Evolutionary conservation across 2,888 invertebrate species (phyloP).

Genomic region (Pantelozetes paolii): DNA sequence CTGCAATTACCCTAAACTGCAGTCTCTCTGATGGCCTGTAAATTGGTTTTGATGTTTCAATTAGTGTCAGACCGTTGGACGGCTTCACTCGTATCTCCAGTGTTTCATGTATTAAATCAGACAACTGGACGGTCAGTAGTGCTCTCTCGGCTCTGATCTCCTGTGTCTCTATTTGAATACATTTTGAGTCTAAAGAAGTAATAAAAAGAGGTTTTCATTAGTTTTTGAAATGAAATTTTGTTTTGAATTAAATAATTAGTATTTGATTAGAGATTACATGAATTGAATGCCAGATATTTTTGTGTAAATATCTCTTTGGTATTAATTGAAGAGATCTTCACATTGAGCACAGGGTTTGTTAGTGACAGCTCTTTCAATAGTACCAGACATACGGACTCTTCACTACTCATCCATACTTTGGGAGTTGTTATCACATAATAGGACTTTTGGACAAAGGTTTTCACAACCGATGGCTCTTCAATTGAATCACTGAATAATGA

Average conservation of each 20-base stretch:
- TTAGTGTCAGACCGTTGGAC: conserved; percentile 18
- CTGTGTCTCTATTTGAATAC: not conserved
- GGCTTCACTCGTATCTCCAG: conserved; percentile 4
- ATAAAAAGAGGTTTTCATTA: too few relatives aligned
- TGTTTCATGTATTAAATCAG: conserved; percentile 4
- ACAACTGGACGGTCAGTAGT: not conserved
- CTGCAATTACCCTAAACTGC: conserved; percentile 13
- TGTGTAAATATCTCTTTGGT: not conserved
- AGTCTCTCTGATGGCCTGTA: conserved; percentile 25
- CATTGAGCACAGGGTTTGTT: not conserved
- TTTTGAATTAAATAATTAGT: too few relatives aligned
- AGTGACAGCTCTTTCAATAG: not conserved
- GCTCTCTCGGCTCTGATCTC: conserved; percentile 1
- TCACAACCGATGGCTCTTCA: not conserved
- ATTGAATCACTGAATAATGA: not conserved
- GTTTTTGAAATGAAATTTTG: not conserved
- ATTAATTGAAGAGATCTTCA: not conserved
- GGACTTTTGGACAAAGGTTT: not conserved
- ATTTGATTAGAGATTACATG: too few relatives aligned
- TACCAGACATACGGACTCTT: conserved; percentile 18
- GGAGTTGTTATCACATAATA: conserved; percentile 18
- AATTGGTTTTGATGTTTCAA: conserved; percentile 37
- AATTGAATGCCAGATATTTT: conserved; percentile 1
- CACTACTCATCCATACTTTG: conserved; percentile 12
- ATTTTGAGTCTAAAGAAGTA: not conserved